phyloP scores from a whole-genome alignment of 2,113 vertebrate species.

The Poicephalus meyeri region DNA sequence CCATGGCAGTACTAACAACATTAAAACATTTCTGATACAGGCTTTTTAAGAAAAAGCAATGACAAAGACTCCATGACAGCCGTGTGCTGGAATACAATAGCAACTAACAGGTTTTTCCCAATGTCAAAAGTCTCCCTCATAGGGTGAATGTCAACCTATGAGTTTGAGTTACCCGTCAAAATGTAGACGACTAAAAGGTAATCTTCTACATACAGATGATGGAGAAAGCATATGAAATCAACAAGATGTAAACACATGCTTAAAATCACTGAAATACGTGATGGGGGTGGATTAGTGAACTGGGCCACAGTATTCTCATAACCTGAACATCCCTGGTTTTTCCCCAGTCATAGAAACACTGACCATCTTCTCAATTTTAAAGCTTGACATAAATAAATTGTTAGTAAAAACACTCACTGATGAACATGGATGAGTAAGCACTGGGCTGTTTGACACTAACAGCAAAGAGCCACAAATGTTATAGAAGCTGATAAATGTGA shows the following conservation, averaged over 20 bases:
- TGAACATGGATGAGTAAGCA: neutral
- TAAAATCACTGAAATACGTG: neutral
- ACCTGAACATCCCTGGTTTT: accelerated
- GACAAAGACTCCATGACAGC: neutral
- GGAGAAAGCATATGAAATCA: neutral
- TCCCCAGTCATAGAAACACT: neutral
- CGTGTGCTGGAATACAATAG: neutral
- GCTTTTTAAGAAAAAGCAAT: neutral
- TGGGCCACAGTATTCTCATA: neutral
- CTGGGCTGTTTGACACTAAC: neutral
- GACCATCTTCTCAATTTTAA: neutral
- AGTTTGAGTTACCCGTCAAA: neutral
- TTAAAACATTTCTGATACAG: neutral
- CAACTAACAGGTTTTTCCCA: neutral
- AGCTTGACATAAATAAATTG: neutral
- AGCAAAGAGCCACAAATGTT: neutral
- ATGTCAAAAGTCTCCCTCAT: neutral
- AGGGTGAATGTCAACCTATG: neutral
- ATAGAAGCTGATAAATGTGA: neutral
- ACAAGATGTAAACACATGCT: neutral
- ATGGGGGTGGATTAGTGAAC: neutral
- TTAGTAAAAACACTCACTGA: neutral
- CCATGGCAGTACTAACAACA: neutral
- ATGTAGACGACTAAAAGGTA: neutral
- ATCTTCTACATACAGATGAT: neutral